Conservation (phyloP, 2,888 invertebrate species). For the Sturmia bella region DNA sequence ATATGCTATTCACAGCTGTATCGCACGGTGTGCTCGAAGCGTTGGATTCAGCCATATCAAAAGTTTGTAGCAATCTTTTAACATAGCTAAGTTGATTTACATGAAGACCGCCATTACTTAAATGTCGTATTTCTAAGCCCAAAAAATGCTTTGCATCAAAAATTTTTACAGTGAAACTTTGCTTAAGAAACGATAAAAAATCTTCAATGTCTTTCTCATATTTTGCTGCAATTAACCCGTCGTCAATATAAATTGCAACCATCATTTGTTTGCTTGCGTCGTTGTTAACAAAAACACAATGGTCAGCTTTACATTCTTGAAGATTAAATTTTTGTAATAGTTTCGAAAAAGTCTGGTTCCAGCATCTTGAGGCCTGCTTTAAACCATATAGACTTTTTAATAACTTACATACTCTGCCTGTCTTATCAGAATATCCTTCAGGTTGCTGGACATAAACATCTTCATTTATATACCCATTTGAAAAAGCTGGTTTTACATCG, state of each 20-base stretch:
- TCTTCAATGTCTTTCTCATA: conserved; percentile 51
- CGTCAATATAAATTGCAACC: conserved; percentile 72
- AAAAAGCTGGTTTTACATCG: conserved; percentile 64
- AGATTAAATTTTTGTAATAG: conserved; percentile 58
- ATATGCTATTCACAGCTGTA: conserved; percentile 22
- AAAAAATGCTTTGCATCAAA: conserved; percentile 43
- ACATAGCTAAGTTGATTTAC: conserved; percentile 30
- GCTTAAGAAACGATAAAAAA: conserved; percentile 28
- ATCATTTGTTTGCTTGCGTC: conserved; percentile 48
- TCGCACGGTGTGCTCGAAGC: conserved; percentile 34
- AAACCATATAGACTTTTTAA: conserved; percentile 47
- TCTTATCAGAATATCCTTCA: conserved; percentile 61
- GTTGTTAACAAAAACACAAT: conserved; percentile 72
- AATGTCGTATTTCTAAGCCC: conserved; percentile 37
- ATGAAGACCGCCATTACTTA: conserved; percentile 42
- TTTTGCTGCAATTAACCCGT: conserved; percentile 50
- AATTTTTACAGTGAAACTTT: conserved; percentile 59
- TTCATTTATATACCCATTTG: conserved; percentile 62
- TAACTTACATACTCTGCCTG: conserved; percentile 39
- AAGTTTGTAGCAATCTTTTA: conserved; percentile 26
- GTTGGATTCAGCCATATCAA: conserved; percentile 35
- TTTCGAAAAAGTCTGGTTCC: conserved; percentile 20
- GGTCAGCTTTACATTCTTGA: conserved; percentile 71
- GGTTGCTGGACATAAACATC: conserved; percentile 66
- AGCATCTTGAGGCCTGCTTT: conserved; percentile 54